These are phyloP conservation scores for Chaetodon trifasciatus DNA, from an alignment of 2,797 vertebrate genomes.

Conservation along the genomic window DNA sequence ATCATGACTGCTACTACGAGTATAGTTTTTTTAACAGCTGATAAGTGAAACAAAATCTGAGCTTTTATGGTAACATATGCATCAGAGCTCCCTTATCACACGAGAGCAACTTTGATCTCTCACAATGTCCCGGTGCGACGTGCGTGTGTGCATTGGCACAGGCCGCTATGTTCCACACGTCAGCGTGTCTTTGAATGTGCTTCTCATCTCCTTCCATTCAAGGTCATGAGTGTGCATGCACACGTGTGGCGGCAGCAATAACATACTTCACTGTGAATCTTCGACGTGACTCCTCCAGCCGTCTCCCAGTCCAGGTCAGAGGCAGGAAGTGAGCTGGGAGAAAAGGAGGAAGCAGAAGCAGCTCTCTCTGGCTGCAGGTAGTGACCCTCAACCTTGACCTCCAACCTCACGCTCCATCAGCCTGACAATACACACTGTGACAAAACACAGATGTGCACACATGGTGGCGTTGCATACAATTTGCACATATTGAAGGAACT, in stretches of 20 bases:
- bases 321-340: slow-evolving; percentile 84
- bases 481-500: slow-evolving; percentile 29
- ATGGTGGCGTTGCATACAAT: slow-evolving; percentile 13
- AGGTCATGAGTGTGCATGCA: slow-evolving; percentile 51
- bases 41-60: slow-evolving; percentile 5
- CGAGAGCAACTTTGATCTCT: slow-evolving; percentile 29
- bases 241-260: slow-evolving; percentile 57
- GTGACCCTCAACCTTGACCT: slow-evolving; percentile 81
- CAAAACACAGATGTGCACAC: slow-evolving; percentile 79
- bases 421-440: slow-evolving; percentile 68
- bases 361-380: slow-evolving; percentile 82
- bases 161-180: slow-evolving; percentile 44
- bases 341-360: slow-evolving; percentile 86
- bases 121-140: slow-evolving; percentile 26
- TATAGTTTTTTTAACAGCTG: slow-evolving; percentile 24
- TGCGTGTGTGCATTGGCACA: slow-evolving; percentile 34
- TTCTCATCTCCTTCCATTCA: slow-evolving; percentile 56
- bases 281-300: slow-evolving; percentile 72
- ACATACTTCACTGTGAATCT: slow-evolving; percentile 63
- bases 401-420: slow-evolving; percentile 72
- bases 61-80: slow-evolving; percentile 14
- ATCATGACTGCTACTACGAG: not conserved
- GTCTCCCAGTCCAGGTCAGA: slow-evolving; percentile 78
- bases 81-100: not conserved
- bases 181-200: slow-evolving; percentile 43